Evolutionary conservation across 2,797 vertebrate species (phyloP), one percentile per base, ranked within the genome.

Genomic region (Chromobotia macracanthus): DNA sequence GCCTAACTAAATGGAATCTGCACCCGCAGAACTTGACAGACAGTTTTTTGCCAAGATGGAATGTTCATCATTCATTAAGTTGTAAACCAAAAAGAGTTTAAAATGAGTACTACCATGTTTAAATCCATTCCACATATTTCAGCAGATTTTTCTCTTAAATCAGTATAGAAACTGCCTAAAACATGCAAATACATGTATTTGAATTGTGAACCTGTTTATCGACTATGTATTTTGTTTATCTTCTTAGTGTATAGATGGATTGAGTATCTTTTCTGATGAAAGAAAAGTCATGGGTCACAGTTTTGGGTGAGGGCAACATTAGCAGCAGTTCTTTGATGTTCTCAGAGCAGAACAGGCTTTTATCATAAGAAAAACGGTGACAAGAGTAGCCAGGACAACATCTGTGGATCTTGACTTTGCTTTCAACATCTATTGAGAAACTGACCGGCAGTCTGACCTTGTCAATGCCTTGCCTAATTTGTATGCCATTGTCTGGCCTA

Each of bases 381-480:
- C 53, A 72, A 35, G 25, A 58, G 46, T 31, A 51, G 25, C 69
- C 13, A 31, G 64, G 48, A 44, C 53, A 38, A 63, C 73, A 69
- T 82, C 67, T 69, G 55, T 67, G 63, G 35, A 28, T 63, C n/a
- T 51, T 28, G 66, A 63, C 69, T 61, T 35, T 44, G 16, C 66
- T 78, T 25, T 78, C 66, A 69, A n/a, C 23, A 58, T 35, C 64
- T 69, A 28, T 51, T 75, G 38, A 79, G 41, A 46, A 25, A 3
- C 44, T 66, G 58, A 63, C 21, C 60, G 56, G 58, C 23, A 48
- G 69, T 19, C 61, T 75, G 72, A 70, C 53, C 58, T 64, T 28
- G 50, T 56, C 72, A 70, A 48, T 68, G n/a, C 16, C 18, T 75
- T 38, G 21, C 56, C 41, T 80, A 41, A 77, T 82, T 84, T 71